Percentiles rank a stretch among this genome's conserved stretches.
phyloP scores from a whole-genome alignment of 2,888 invertebrate species.

The Rambutsinella grinnellia region DNA sequence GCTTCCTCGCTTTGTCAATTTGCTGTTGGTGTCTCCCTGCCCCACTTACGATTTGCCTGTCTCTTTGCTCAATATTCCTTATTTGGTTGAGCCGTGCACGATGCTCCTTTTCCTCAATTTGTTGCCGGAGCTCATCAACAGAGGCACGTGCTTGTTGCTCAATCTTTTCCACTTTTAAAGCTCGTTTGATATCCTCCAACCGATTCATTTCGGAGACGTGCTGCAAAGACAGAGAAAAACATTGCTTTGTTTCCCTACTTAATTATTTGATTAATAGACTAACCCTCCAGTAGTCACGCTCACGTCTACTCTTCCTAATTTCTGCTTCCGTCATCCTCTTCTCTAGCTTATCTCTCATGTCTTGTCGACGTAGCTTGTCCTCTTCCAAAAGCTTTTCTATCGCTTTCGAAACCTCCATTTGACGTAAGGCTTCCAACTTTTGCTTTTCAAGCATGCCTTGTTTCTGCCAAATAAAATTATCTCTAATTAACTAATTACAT shows the following conservation, averaged over 20 bases:
- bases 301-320: constrained; percentile 56
- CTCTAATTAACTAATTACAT: no score
- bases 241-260: no score
- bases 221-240: constrained; percentile 38
- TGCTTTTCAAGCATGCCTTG: constrained; percentile 61
- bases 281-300: constrained; percentile 63
- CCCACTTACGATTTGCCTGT: constrained; percentile 48
- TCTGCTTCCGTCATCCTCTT: constrained; percentile 64
- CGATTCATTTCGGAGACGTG: constrained; percentile 65
- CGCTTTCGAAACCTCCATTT: constrained; percentile 64
- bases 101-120: constrained; percentile 65
- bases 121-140: constrained; percentile 61
- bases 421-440: constrained; percentile 63
- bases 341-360: constrained; percentile 59
- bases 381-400: constrained; percentile 64
- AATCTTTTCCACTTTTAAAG: constrained; percentile 59
- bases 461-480: constrained; percentile 47
- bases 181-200: constrained; percentile 65
- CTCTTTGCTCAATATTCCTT: constrained; percentile 41
- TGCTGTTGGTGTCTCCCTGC: constrained; percentile 51
- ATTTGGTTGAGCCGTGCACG: constrained; percentile 61
- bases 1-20: constrained; percentile 67
- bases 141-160: constrained; percentile 61
- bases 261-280: background rate
- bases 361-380: constrained; percentile 58